Conservation (phyloP, 2,888 invertebrate genomes). For the Clusia tigrina region DNA sequence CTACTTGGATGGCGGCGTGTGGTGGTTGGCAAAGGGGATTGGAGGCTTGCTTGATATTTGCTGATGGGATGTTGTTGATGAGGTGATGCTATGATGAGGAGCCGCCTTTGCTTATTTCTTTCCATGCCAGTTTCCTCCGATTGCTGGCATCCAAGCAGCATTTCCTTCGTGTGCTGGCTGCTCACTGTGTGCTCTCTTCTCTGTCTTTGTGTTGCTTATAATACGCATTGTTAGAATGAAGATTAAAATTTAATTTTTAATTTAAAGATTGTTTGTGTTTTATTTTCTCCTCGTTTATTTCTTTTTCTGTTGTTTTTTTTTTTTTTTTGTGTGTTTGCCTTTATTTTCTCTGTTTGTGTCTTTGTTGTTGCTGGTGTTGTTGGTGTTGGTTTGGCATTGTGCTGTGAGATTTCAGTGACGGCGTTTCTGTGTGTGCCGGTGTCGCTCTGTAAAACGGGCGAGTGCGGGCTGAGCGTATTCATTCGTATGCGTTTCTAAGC, state of each 20-base stretch:
- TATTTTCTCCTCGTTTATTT: constrained; percentile 41
- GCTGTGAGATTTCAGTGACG: constrained; percentile 15
- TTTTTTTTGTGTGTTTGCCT: neutral
- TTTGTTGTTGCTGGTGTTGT: constrained; percentile 12
- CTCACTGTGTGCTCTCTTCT: constrained; percentile 6
- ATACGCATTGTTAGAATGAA: constrained; percentile 34
- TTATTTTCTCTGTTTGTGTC: neutral
- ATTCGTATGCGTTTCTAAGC: constrained; percentile 4
- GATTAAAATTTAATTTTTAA: constrained; percentile 63
- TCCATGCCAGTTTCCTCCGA: neutral
- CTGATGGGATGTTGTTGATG: neutral
- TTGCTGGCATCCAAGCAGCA: too few relatives aligned
- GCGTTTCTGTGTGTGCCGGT: neutral
- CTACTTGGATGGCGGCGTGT: too few relatives aligned
- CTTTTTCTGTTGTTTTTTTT: constrained; percentile 19
- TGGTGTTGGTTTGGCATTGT: constrained; percentile 18
- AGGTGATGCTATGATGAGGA: neutral
- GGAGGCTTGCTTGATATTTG: neutral
- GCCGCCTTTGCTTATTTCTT: neutral
- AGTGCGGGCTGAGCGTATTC: neutral
- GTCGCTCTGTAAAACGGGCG: too few relatives aligned
- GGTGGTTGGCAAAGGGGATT: neutral
- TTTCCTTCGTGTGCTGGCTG: too few relatives aligned
- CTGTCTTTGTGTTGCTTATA: constrained; percentile 8
- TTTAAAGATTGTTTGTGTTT: constrained; percentile 57